Conservation (phyloP, 1,140 invertebrate species). For the Trichonephila clavipes region DNA sequence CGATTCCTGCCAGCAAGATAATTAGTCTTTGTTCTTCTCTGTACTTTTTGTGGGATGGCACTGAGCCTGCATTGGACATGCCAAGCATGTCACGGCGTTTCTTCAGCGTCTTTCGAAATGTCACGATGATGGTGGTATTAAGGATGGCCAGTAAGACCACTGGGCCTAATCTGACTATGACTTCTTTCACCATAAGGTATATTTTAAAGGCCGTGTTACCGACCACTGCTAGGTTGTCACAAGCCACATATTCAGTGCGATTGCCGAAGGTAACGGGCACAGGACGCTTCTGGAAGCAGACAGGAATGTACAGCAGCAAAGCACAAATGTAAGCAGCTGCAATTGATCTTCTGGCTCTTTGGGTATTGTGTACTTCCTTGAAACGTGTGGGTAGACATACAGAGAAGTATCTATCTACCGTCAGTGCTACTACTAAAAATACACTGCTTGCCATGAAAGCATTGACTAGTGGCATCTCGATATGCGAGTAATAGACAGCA, state of each 20-base stretch:
- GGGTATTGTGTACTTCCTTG: slow-evolving; percentile 80
- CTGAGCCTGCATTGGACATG: slow-evolving; percentile 70
- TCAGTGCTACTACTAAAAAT: slow-evolving; percentile 82
- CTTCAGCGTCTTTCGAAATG: slow-evolving; percentile 86
- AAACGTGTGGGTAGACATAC: slow-evolving; percentile 81
- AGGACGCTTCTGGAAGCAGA: slow-evolving; percentile 80
- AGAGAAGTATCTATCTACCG: slow-evolving; percentile 81
- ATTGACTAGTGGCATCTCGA: slow-evolving; percentile 88
- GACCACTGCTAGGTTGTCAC: slow-evolving; percentile 78
- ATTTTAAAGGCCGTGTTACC: slow-evolving; percentile 77
- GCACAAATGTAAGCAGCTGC: slow-evolving; percentile 79
- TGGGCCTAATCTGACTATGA: slow-evolving; percentile 82
- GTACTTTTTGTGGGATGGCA: slow-evolving; percentile 79
- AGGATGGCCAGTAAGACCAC: slow-evolving; percentile 86
- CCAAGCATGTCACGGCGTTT: slow-evolving; percentile 85
- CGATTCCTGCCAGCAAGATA: slow-evolving; percentile 87
- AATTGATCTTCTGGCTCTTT: slow-evolving; percentile 80
- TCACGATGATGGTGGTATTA: slow-evolving; percentile 87
- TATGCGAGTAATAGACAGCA: slow-evolving; percentile 87
- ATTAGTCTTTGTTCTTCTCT: slow-evolving; percentile 87
- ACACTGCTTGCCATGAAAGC: slow-evolving; percentile 85
- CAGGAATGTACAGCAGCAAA: slow-evolving; percentile 80
- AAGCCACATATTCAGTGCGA: slow-evolving; percentile 77
- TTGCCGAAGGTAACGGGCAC: slow-evolving; percentile 47
- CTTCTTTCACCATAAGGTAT: slow-evolving; percentile 79